These are phyloP conservation scores for Tenthredo amoena DNA, from an alignment of 2,888 invertebrate genomes.

Conservation along the genomic window DNA sequence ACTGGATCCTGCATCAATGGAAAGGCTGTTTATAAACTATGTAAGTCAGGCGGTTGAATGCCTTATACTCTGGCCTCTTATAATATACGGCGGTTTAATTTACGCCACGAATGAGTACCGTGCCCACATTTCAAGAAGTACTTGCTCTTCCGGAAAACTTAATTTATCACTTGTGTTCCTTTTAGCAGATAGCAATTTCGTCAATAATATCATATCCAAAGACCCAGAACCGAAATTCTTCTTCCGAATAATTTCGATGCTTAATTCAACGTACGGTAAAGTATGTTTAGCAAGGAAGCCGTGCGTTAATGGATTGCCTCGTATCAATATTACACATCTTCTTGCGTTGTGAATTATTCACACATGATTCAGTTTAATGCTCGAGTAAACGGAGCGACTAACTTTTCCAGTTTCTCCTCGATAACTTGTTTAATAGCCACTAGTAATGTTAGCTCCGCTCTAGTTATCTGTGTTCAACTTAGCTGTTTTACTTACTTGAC, in stretches of 20 bases:
- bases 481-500: not conserved
- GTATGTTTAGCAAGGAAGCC: not conserved
- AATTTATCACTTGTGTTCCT: not conserved
- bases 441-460: not conserved
- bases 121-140: not conserved
- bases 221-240: not conserved
- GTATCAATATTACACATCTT: conserved; percentile 38
- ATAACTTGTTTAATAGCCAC: not conserved
- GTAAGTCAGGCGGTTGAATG: conserved; percentile 1
- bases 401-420: conserved; percentile 18
- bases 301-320: conserved; percentile 9
- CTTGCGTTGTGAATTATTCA: conserved; percentile 15
- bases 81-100: not conserved
- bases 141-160: not conserved
- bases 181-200: not conserved
- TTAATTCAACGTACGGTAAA: not conserved
- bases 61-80: not conserved
- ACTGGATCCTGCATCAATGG: conserved; percentile 23
- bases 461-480: conserved; percentile 1
- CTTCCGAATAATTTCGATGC: no score
- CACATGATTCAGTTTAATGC: conserved; percentile 27
- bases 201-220: not conserved
- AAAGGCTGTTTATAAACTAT: conserved; percentile 26
- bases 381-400: conserved; percentile 22
- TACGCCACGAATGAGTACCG: not conserved